Evolutionary conservation across 2,888 invertebrate species (phyloP).

Genomic region (Aphodius sticticus): DNA sequence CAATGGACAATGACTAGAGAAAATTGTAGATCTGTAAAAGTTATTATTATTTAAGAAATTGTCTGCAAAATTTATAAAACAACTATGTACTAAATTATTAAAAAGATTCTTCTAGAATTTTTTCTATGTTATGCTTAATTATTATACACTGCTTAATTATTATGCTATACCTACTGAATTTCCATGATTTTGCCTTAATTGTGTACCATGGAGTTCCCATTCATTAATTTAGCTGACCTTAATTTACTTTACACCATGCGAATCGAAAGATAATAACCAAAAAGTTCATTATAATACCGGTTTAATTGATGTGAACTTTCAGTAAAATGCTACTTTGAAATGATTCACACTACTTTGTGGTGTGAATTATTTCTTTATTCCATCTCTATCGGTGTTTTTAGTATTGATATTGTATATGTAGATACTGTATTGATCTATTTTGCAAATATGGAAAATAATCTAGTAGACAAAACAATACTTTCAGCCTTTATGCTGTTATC

Average conservation of each 20-base stretch:
- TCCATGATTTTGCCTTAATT: not conserved
- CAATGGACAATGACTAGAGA: not conserved
- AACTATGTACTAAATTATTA: too few relatives aligned
- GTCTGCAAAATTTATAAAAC: not conserved
- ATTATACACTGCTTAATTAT: too few relatives aligned
- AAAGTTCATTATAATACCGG: not conserved
- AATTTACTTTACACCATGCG: not conserved
- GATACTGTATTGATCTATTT: too few relatives aligned
- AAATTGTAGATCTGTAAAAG: not conserved
- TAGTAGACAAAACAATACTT: too few relatives aligned
- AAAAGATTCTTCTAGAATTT: not conserved
- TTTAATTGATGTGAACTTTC: not conserved
- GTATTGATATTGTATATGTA: too few relatives aligned
- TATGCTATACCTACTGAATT: not conserved
- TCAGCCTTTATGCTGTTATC: too few relatives aligned
- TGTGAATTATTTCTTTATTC: too few relatives aligned
- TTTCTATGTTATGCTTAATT: not conserved
- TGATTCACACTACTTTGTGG: too few relatives aligned
- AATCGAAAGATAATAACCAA: not conserved
- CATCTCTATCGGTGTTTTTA: too few relatives aligned
- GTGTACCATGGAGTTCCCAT: not conserved
- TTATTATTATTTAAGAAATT: constrained; percentile 5
- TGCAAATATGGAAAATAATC: too few relatives aligned
- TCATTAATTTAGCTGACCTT: not conserved
- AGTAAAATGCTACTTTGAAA: not conserved